These are phyloP conservation scores for Pelmatolapia mariae DNA, from an alignment of 2,113 vertebrate species.

Conservation along the genomic window DNA sequence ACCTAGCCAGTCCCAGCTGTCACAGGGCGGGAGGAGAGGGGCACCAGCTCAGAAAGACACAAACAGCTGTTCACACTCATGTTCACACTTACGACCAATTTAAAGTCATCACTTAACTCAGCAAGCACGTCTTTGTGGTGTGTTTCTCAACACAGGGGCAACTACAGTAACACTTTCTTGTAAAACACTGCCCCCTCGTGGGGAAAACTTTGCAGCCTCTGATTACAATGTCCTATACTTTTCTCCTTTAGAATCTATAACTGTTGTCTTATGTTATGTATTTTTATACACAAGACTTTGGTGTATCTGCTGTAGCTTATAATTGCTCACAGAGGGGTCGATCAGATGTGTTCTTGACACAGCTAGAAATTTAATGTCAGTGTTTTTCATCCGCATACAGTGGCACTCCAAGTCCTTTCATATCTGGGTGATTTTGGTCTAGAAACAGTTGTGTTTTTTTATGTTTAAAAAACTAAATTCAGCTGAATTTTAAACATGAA, in stretches of 20 bases:
- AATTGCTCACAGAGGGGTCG: background rate
- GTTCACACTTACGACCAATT: background rate
- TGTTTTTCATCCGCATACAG: background rate
- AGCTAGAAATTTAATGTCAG: background rate
- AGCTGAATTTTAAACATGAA: background rate
- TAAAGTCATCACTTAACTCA: background rate
- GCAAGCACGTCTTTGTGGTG: background rate
- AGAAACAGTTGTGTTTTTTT: background rate
- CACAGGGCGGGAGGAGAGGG: background rate
- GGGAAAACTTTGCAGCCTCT: background rate
- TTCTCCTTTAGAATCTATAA: background rate
- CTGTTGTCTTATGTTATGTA: background rate
- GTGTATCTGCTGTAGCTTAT: background rate
- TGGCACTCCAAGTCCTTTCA: background rate
- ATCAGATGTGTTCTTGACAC: background rate
- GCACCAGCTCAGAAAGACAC: background rate
- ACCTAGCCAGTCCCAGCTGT: background rate
- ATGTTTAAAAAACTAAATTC: background rate
- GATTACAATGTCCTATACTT: background rate
- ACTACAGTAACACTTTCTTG: background rate
- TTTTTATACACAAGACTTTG: background rate
- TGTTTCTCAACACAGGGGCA: background rate
- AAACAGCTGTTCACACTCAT: background rate
- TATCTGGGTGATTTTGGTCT: background rate
- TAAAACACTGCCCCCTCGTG: background rate